Evolutionary conservation across 2,888 invertebrate genomes (phyloP), one percentile per base, ranked within the genome.

Genomic region (Anthophora plumipes): DNA sequence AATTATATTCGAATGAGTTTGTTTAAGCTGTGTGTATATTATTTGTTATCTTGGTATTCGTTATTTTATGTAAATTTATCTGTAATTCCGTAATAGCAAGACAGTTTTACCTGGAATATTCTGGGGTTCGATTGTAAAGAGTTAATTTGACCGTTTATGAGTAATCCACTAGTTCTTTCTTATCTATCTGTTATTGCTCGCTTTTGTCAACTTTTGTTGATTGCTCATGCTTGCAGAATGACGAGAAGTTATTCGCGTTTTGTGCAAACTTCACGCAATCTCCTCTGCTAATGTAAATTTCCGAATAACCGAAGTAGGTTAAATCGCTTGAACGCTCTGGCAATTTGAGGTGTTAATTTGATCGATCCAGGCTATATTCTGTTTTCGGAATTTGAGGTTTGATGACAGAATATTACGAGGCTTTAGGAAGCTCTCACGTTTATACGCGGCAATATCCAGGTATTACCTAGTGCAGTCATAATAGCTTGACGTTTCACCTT

Each of bases 401-500:
- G 6, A 46, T 14, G 31, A 14, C 46, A 43, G 20, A 55, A 55
- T 39, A 52, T 52, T 31, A 7, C 25, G 46, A 39, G n/a, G 37
- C 41, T 54, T 54, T 43, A 14, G 43, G 20, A 11, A 20, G 22
- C 43, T 57, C 17, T 43, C 46, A 3, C 68, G 1, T 57, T 57
- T 37, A 20, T 7, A 14, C 37, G 17, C 6, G n/a, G 9, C 46
- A 4, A 55, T 68, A 43, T 48, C 37, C 46, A 37, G 37, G 17
- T 11, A 46, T 68, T 48, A 57, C n/a, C 2, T 17, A 4, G 11
- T 6, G 7, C 14, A 12, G 20, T 46, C 14, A 11, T 4, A 57
- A 68, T 57, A 4, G 12, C 7, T 37, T 57, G 31, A 57, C 55
- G 31, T 41, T 61, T 43, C 43, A 61, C 22, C 22, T 43, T 61